Base-by-base conservation (phyloP, 2,113 vertebrate species). In the Hippocampus comes region DNA sequence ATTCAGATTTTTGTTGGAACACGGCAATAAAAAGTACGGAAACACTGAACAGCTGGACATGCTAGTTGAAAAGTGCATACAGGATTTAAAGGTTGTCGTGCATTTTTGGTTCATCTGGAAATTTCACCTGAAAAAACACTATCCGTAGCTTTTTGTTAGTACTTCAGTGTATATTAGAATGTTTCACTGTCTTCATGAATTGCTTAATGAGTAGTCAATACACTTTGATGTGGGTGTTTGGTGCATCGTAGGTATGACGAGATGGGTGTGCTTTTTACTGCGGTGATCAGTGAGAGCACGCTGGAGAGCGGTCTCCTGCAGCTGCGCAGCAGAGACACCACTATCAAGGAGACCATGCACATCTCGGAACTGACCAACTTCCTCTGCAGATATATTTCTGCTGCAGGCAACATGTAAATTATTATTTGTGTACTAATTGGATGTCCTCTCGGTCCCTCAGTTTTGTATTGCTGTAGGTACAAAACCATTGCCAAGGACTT, bases 321-420 rank as follows among this genome's bases (percentile, higher is more conserved):
- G 57, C 89, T 98, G 66, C 94, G 96, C 79, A 96, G 88, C 81
- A 92, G 97, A 81, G 95, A 98, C 76, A 99, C 97, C 53, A 95
- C 94, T 46, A 86, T 99, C 89, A 96, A 92, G 77, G 97, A 99
- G 88, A 95, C 93, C 72, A 94, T 97, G 93, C 97, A 99, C 80
- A 88, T 99, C 82, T 96, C 97, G 12, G 94, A 95, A 85, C 86
- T 97, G 79, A 95, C 88, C 71, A 90, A 89, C 76, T 98, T 96
- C 79, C 77, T 99, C 72, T 88, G 68, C 25, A 95, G 93, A 87
- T 95, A 97, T 79, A 91, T 98, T 70, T 84, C 91, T 34, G 90
- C 95, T 57, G 91, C 95, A 2, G 79, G 90, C 41, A 89, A 89
- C 41, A 38, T 79, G 57, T 93, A 79, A 93, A 25, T 20, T 15